These are phyloP conservation scores for Seira musarum DNA, from an alignment of 2,888 invertebrate species.

Conservation along the genomic window DNA sequence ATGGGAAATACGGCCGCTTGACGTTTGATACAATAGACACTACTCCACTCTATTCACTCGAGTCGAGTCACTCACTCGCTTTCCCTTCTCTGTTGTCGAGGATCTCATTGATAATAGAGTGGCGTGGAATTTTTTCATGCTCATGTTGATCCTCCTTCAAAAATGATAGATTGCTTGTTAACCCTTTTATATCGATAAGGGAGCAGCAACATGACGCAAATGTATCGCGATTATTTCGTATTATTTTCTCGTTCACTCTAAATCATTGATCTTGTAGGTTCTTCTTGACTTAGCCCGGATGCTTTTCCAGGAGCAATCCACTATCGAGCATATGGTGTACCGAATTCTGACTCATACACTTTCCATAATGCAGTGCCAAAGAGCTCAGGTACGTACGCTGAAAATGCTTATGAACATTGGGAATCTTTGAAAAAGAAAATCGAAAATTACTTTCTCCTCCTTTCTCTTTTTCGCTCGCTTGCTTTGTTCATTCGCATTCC, in stretches of 20 bases:
- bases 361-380: constrained; percentile 93
- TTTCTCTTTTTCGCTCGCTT: constrained; percentile 6
- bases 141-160: constrained; percentile 7
- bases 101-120: background rate
- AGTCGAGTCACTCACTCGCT: background rate
- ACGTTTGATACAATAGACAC: background rate
- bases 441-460: constrained; percentile 35
- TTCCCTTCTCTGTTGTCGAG: background rate
- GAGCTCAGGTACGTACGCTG: constrained; percentile 83
- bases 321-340: constrained; percentile 94
- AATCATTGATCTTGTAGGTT: constrained; percentile 75
- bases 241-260: constrained; percentile 22
- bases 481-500: background rate
- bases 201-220: constrained; percentile 36
- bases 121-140: background rate
- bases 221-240: constrained; percentile 34
- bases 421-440: background rate
- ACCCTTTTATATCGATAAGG: constrained; percentile 32
- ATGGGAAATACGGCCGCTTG: background rate
- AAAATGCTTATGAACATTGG: background rate
- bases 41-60: background rate
- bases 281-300: constrained; percentile 94
- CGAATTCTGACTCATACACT: constrained; percentile 95
- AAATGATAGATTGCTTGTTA: constrained; percentile 48
- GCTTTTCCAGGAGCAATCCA: constrained; percentile 97